Evolutionary conservation across 2,888 invertebrate species (phyloP), one percentile per base, ranked within the genome.

Genomic region (Patella caerulea): DNA sequence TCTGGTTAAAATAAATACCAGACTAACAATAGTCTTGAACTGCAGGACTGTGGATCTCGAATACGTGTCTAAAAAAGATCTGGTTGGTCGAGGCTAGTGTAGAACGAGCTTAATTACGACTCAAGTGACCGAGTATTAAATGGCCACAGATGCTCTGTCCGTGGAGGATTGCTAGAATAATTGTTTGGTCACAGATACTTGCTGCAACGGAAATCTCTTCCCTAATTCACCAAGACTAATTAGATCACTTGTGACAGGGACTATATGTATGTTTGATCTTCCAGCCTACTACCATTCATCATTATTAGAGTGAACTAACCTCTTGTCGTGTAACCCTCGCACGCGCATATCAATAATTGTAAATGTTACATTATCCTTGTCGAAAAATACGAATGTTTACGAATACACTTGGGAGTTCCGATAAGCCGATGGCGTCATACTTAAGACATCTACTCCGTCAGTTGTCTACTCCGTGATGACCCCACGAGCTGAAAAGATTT

Each of bases 61-160:
- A 45, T 45, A 45, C 45, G 45, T 45, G 9, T 45, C 45, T 4
- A 45, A 45, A 45, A 45, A 45, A 45, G 45, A 9, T 9, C 45
- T 45, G 45, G 45, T 45, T 45, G 45, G 1, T 45, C 45, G 45
- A 0, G 45, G 0, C 45, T 45, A 9, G 0, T 1, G 45, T 7
- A 45, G 45, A 45, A 45, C 45, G 45, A 45, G 45, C 45, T 45
- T 45, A 45, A 65, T 65, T 24, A 65, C 19, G 65, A 65, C 65
- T 65, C 65, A 65, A 24, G 65, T 65, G 65, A 65, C 24, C 65
- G 65, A 65, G 65, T 65, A 65, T 65, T 65, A 65, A 65, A 65
- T 24, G 65, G 65, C 65, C 65, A 65, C 65, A 65, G 65, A 65
- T 65, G 65, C 24, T 12, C 11, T 24, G 65, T 65, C 65, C 19